Base-by-base conservation (phyloP, 2,797 vertebrate genomes). In the Sebastes minor region DNA sequence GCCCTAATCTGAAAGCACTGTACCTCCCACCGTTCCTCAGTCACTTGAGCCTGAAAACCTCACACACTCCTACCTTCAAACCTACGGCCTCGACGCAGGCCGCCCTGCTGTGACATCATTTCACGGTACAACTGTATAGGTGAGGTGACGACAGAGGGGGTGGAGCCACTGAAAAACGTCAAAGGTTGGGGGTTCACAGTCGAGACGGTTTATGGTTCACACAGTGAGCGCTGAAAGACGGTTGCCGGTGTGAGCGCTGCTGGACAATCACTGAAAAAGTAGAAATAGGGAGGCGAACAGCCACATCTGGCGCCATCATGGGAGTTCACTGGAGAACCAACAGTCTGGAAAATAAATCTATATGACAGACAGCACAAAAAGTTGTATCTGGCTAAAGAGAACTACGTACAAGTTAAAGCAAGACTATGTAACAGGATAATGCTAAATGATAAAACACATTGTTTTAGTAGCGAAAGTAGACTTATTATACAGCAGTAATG, bases 41-140 rank as follows among this genome's bases (percentile, higher is more conserved):
- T 84, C 91, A 90, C 87, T 71, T 75, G 72, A 91, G 76, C 86
- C 88, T 83, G 73, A 87, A 90, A 76, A 89, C 88, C 89, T 92
- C 90, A 92, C 83, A 92, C 93, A 93, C 93, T 93, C 91, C 90
- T 93, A 93, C 90, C 92, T 92, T 88, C 85, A 86, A 86, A 87
- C 89, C 88, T 60, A 30, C 30, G 69, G 23, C 70, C 63, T 81
- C 4, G 2, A 66, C 1, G 52, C 87, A 42, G 86, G 86, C 74
- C n/a, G 4, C 70, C 72, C 84, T 85, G 87, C 90, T 90, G 88
- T 89, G 82, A 90, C 83, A 60, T 87, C 63, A 28, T 78, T 65
- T 59, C 63, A 89, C 33, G 81, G 80, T 89, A 85, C 81, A 76
- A 74, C 71, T 82, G 84, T 85, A 42, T 61, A 63, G 66, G 28